Evolutionary conservation across 2,888 invertebrate genomes (phyloP), one percentile per base, ranked within the genome.

Genomic region (Parasteatoda lunata): DNA sequence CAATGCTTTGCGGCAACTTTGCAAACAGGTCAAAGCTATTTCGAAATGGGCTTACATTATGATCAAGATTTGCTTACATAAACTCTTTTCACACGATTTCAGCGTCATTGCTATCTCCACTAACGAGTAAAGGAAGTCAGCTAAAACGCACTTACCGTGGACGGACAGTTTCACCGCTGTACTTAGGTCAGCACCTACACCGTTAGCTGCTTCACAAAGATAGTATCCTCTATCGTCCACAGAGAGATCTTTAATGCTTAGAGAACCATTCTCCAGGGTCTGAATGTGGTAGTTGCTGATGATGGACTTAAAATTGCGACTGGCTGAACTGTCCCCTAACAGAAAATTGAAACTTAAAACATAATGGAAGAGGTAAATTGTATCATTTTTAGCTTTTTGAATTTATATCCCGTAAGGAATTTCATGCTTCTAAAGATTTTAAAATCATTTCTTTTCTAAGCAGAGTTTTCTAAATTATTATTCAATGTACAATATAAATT

Each of bases 281-380:
- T 89, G 89, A 15, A 89, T 89, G 76, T 88, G 89, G 70, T 87
- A 89, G 68, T 88, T 89, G 77, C 85, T 88, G 81, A 89, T 88
- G 65, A 89, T 89, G 73, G 89, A 85, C 70, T 89, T 85, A 78
- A 89, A 89, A 73, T 89, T 88, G 3, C 89, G 76, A 11, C 64
- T 87, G 11, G 87, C 68, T 47, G 88, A 87, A 49, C 54, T 80
- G 51, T 84, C 82, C 3, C 78, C 84, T 79, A 59, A 59, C 4
- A 59, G 59, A 13, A 9, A 59, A 59, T 13, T 59, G 9, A 59
- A 59, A 30, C 30, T 30, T 30, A 30, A 30, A 30, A 30, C 30
- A 30, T 30, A 30, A 30, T 30, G 30, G 30, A 30, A 2, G 30
- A 30, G 30, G 30, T 30, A 30, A 0, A 30, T 30, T 30, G 0